Base-by-base conservation (phyloP, 1,140 invertebrate genomes). In the Sweltsa coloradensis region DNA sequence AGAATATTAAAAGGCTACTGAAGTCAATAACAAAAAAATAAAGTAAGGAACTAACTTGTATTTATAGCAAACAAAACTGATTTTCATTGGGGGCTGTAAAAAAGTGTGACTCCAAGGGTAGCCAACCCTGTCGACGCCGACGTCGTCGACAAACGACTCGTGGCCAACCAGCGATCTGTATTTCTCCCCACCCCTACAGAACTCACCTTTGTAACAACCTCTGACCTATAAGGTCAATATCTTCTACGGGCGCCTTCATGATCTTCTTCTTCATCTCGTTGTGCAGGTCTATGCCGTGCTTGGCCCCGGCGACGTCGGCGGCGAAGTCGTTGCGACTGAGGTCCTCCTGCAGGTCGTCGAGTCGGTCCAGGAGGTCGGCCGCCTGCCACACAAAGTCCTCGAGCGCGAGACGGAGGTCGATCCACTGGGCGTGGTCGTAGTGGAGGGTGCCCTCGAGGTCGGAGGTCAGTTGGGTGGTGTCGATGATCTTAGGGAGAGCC, bases 401-500 rank as follows among this genome's bases (percentile, higher is more conserved):
- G 49, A 96, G 75, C 42, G 87, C 88, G 63, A 96, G 64, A 68
- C 94, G 75, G 23, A 91, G 81, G 57, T 97, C 91, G 53, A 97
- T 89, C 94, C 94, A 99, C 59, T 91, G 86, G 53, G 86, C 78
- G 71, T 98, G 92, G 64, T 97, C 91, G 69, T 97, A 99, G 54
- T 82, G 78, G 51, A 97, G 73, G 7, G 84, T 86, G 29, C 94
- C 94, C 57, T 97, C 92, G 62, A 99, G 79, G 64, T 98, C 94
- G 9, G 77, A 67, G 0, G 93, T 96, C 43, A 99, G 68, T 67
- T 98, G 93, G 56, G 81, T 77, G 22, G 83, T 76, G 63, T 98
- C 93, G 60, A 97, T 85, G 44, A 87, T 83, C 70, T 95, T 95
- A 42, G 81, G 75, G 49, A 99, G 72, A 48, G 85, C 86, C 69